Base-by-base conservation (phyloP, 92 coral and sea anemone species). In the Phenganax stokvisi region DNA sequence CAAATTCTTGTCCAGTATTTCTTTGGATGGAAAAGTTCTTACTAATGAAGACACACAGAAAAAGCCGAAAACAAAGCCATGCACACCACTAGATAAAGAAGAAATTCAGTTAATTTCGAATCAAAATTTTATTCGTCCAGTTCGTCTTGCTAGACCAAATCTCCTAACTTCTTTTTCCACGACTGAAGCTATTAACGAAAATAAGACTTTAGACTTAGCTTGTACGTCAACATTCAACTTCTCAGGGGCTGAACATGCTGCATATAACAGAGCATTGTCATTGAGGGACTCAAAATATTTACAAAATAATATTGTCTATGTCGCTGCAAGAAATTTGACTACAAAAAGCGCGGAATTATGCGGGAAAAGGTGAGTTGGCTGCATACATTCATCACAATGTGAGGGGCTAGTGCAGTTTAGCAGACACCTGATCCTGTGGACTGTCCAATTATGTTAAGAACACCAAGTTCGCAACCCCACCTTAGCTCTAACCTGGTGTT, bases 1-100 rank as follows among this genome's bases (percentile, higher is more conserved):
- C 79, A 85, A 93, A 13, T 96, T 96, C 78, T 93, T 96, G 8
- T 90, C 99, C 47, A 89, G 85, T 29, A 96, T 96, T 73, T 96
- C 99, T 8, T 89, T 96, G 6, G 99, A 96, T 83, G 99, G 99
- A 20, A 92, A 89, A 31, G 54, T 90, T 65, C 70, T 72, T 16
- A 31, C 80, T 72, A 89, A 87, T 64, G 76, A 76, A 17, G 61
- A 63, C 0, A 81, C 81, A 44, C 76, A 71, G 67, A 76, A 56
- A 59, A 87, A 84, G 28, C 61, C 31, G 30, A 82, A 31, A 53
- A 54, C 51, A 25, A 81, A 78, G 27, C 66, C 20, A 0, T 13
- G 29, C 28, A 53, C 54, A 13, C 12, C 63, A 12, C 54, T 73
- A 7, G 75, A 65, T 11, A 66, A 72, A 20, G 84, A 68, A 3